Conservation (phyloP, 2,888 invertebrate genomes). For the Macrophya alboannulata region DNA sequence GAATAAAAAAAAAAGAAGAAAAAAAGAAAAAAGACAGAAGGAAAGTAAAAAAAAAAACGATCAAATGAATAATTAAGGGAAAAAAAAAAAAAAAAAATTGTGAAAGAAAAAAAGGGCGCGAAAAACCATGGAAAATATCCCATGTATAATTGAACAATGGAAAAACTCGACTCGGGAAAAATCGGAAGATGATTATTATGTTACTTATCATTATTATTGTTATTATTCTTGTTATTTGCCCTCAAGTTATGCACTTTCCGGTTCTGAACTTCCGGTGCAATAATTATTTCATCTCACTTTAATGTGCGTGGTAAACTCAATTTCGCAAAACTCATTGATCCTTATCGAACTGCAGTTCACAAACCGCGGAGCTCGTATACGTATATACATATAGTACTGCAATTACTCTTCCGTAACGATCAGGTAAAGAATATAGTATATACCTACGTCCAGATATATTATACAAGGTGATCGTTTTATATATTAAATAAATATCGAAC, state of each 20-base stretch:
- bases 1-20: neutral
- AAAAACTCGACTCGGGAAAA: neutral
- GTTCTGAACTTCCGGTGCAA: neutral
- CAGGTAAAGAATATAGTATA: neutral
- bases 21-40: neutral
- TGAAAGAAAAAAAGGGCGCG: no score
- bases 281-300: neutral
- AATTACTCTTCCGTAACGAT: neutral
- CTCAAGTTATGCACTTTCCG: conserved; percentile 3
- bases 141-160: neutral
- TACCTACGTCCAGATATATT: neutral
- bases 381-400: no score
- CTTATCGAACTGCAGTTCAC: neutral
- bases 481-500: neutral
- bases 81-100: neutral
- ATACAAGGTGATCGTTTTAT: neutral
- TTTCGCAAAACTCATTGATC: neutral
- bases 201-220: neutral
- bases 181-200: neutral
- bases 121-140: no score
- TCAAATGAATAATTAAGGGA: neutral
- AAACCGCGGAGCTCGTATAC: neutral
- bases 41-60: neutral
- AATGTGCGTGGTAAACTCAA: neutral
- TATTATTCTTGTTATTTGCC: neutral